phyloP scores from a whole-genome alignment of 2,888 invertebrate genomes.

The Conops quadrifasciatus region DNA sequence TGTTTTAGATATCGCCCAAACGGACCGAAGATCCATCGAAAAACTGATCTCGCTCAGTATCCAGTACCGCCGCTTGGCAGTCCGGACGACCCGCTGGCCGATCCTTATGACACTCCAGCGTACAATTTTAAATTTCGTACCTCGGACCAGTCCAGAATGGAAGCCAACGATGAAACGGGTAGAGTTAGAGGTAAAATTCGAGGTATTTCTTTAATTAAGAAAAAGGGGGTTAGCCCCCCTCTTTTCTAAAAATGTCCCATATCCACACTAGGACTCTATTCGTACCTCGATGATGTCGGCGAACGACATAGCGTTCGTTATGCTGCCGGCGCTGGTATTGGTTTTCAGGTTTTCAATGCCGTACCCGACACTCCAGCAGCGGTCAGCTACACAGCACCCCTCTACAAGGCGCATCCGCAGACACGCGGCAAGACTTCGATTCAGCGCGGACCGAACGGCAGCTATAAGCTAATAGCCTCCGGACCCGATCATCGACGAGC shows the following conservation, averaged over 20 bases:
- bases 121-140: slow-evolving; percentile 77
- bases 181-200: slow-evolving; percentile 68
- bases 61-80: slow-evolving; percentile 74
- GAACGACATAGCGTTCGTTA: slow-evolving; percentile 80
- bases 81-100: slow-evolving; percentile 77
- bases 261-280: slow-evolving; percentile 69
- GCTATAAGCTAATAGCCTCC: slow-evolving; percentile 79
- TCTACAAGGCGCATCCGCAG: slow-evolving; percentile 71
- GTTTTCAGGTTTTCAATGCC: slow-evolving; percentile 79
- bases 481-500: slow-evolving; percentile 80
- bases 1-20: slow-evolving; percentile 72
- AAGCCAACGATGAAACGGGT: slow-evolving; percentile 72
- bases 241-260: neutral
- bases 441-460: slow-evolving; percentile 76
- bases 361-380: slow-evolving; percentile 72
- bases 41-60: slow-evolving; percentile 76
- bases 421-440: slow-evolving; percentile 77
- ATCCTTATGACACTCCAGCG: slow-evolving; percentile 80
- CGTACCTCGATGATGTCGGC: slow-evolving; percentile 79
- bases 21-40: slow-evolving; percentile 78
- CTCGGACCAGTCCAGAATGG: slow-evolving; percentile 73
- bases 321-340: slow-evolving; percentile 78
- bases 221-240: neutral
- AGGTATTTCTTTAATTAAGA: neutral
- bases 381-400: slow-evolving; percentile 72